Evolutionary conservation across 2,797 vertebrate genomes (phyloP), one percentile per base, ranked within the genome.

Genomic region (Poeciliopsis infans): DNA sequence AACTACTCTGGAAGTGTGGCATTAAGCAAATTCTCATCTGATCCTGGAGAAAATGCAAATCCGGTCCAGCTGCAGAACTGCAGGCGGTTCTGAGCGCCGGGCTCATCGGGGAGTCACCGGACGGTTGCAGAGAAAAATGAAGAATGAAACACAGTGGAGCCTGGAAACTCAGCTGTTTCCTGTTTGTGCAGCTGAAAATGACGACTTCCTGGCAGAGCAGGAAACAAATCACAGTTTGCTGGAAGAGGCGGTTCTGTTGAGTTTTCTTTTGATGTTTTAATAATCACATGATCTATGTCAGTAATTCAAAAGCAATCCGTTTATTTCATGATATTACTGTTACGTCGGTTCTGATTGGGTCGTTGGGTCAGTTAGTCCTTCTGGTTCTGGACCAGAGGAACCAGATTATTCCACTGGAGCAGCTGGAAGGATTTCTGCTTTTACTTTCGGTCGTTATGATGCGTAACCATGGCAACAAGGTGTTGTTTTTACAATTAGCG

Each of bases 41-140:
- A 51, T 16, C 57, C 8, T 7, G 31, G 39, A 33, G 31, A 53
- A 5, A n/a, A 64, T 79, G 78, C 71, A 79, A 74, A 74, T 25
- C 12, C 11, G 10, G 6, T 79, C 43, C 23, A 0, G 45, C 18
- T 49, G 75, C 28, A 36, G 61, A 11, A 5, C 20, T 20, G 5
- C 33, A 39, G 61, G 61, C 16, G 12, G 61, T 33, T 61, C 49
- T 13, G 33, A 25, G 8, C 23, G 11, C 33, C 2, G 39, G 28
- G 43, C 73, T 45, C 25, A 59, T 11, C 33, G 0, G 8, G 23
- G 36, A 23, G 49, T 41, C 49, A 18, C 6, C 12, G 7, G 73
- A 43, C 28, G 25, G 41, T 28, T 25, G 36, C 23, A 43, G 39
- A 28, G 41, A 1, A 45, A 28, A 12, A 45, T 16, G 1, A 20